These are phyloP conservation scores for Choloepus hoffmanni DNA, from an alignment of 2,113 vertebrate genomes.

Conservation along the genomic window DNA sequence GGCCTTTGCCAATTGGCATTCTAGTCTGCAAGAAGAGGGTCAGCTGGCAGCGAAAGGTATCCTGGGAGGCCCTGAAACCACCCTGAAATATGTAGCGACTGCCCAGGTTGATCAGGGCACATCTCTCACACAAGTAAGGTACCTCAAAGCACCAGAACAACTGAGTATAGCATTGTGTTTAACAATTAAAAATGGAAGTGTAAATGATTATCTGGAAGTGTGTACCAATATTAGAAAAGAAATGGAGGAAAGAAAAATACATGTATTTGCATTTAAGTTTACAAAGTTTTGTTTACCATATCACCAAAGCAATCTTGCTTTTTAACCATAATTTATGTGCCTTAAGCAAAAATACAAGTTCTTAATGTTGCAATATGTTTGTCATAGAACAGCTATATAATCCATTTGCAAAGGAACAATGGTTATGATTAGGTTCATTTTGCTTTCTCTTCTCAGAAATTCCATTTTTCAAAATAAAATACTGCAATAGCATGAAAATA, in stretches of 20 bases:
- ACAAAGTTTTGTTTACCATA: not conserved
- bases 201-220: not conserved
- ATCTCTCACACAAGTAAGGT: not conserved
- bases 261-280: not conserved
- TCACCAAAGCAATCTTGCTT: not conserved
- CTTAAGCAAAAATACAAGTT: slow-evolving; percentile 37
- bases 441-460: slow-evolving; percentile 7
- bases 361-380: not conserved
- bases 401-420: slow-evolving; percentile 18
- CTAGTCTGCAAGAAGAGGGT: not conserved
- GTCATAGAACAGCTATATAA: not conserved
- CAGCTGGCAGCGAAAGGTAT: not conserved
- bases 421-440: not conserved
- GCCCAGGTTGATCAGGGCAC: not conserved
- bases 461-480: slow-evolving; percentile 52
- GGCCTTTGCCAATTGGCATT: not conserved
- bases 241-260: not conserved
- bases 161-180: not conserved
- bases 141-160: not conserved
- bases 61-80: not conserved
- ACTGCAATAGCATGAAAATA: not conserved
- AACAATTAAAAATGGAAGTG: not conserved
- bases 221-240: not conserved
- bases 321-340: not conserved
- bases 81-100: not conserved